Percentiles rank a stretch among this genome's conserved stretches.
Evolutionary conservation across 2,113 vertebrate species (phyloP).

Genomic region (Catharus fuscescens): DNA sequence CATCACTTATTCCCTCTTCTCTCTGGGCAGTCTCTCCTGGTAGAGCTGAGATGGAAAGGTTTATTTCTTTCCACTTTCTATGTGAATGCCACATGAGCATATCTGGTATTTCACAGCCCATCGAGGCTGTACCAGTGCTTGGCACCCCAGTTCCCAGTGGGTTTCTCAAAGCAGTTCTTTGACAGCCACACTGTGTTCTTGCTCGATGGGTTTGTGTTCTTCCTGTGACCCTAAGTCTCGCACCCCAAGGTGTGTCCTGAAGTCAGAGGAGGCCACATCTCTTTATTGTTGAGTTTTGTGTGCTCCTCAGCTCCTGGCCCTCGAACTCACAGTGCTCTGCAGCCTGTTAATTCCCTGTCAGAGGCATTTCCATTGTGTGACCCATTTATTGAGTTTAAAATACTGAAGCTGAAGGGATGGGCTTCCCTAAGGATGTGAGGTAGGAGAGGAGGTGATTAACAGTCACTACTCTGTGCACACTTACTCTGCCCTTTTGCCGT

Average conservation of each 20-base stretch:
- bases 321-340: not conserved
- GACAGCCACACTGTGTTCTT: not conserved
- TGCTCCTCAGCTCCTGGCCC: not conserved
- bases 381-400: not conserved
- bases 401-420: not conserved
- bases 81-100: accelerated
- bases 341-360: not conserved
- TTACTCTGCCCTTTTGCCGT: accelerated
- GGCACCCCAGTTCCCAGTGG: not conserved
- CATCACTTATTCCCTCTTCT: not conserved
- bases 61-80: not conserved
- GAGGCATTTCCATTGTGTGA: not conserved
- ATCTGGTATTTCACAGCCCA: not conserved
- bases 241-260: not conserved
- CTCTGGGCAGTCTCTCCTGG: not conserved
- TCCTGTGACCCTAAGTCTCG: not conserved
- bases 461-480: not conserved
- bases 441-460: not conserved
- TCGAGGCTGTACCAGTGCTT: accelerated
- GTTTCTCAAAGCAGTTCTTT: not conserved
- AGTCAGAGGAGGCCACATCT: not conserved
- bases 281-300: not conserved
- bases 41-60: not conserved
- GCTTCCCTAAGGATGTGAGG: not conserved
- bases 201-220: not conserved